Evolutionary conservation across 2,797 vertebrate species (phyloP).

Genomic region (Tympanoctomys barrerae): DNA sequence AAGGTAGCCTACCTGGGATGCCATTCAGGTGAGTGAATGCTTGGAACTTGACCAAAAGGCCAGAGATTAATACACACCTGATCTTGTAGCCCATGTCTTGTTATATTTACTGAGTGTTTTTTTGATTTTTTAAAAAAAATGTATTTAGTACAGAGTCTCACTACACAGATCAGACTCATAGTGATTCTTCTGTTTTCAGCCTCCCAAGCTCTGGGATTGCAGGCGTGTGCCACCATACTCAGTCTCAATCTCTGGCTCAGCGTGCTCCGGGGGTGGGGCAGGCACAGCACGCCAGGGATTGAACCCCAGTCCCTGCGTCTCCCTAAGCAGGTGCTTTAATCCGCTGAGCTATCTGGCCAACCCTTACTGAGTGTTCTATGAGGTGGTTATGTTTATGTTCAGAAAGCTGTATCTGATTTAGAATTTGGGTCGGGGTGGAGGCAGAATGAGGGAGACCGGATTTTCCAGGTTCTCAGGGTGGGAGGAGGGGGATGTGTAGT

Average conservation of each 20-base stretch:
- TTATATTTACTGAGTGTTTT: not conserved
- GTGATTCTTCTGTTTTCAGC: too few relatives aligned
- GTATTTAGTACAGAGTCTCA: too few relatives aligned
- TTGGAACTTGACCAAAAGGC: not conserved
- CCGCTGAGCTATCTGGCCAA: too few relatives aligned
- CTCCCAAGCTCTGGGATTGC: too few relatives aligned
- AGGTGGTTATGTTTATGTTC: not conserved
- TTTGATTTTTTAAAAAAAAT: too few relatives aligned
- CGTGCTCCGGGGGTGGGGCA: too few relatives aligned
- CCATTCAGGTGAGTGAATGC: slow-evolving; percentile 92
- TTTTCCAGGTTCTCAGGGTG: not conserved
- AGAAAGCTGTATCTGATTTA: not conserved
- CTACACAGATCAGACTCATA: too few relatives aligned
- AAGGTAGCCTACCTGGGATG: slow-evolving; percentile 92
- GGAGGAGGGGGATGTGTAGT: not conserved
- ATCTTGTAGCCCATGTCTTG: not conserved
- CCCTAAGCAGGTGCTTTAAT: too few relatives aligned
- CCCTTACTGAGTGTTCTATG: not conserved
- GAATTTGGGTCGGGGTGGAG: not conserved
- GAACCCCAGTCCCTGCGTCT: too few relatives aligned
- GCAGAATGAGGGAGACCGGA: not conserved
- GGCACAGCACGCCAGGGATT: too few relatives aligned
- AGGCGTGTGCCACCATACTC: too few relatives aligned
- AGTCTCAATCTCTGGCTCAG: too few relatives aligned
- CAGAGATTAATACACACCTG: not conserved